phyloP scores from a whole-genome alignment of 1,140 invertebrate genomes.

The Orchesella cincta region DNA sequence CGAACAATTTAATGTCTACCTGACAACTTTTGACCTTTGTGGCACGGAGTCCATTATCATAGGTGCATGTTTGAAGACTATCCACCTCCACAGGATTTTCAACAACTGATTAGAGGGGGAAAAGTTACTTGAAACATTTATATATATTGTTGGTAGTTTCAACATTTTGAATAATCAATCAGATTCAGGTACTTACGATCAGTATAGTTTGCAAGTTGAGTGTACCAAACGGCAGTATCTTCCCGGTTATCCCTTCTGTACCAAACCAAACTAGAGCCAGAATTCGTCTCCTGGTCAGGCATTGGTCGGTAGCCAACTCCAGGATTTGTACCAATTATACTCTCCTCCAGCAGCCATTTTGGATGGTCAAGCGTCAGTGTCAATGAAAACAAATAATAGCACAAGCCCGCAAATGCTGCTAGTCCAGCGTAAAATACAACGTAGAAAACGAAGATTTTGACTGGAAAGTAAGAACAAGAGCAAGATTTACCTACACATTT shows the following conservation, averaged over 20 bases:
- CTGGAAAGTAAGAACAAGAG: conserved; percentile 61
- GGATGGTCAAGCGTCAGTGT: conserved; percentile 73
- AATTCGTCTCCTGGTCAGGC: conserved; percentile 75
- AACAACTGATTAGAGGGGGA: background rate
- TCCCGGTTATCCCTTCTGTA: conserved; percentile 77
- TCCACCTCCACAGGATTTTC: conserved; percentile 2
- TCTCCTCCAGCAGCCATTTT: conserved; percentile 31
- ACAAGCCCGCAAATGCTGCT: conserved; percentile 84
- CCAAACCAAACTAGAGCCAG: conserved; percentile 91
- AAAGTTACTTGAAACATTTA: no score
- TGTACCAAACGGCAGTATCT: conserved; percentile 76
- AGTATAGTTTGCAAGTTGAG: conserved; percentile 70
- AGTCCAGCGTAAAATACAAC: conserved; percentile 86
- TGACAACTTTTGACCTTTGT: conserved; percentile 23
- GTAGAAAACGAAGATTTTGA: conserved; percentile 91
- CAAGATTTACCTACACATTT: background rate
- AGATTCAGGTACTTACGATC: conserved; percentile 63
- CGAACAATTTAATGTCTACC: conserved; percentile 13
- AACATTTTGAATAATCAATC: no score
- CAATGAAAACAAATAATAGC: conserved; percentile 83
- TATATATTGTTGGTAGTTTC: no score
- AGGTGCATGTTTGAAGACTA: conserved; percentile 4
- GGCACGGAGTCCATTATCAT: background rate
- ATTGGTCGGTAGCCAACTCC: conserved; percentile 74
- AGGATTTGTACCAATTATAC: conserved; percentile 41